Base-by-base conservation (phyloP, 2,797 vertebrate genomes). In the Sebastolobus altivelis region DNA sequence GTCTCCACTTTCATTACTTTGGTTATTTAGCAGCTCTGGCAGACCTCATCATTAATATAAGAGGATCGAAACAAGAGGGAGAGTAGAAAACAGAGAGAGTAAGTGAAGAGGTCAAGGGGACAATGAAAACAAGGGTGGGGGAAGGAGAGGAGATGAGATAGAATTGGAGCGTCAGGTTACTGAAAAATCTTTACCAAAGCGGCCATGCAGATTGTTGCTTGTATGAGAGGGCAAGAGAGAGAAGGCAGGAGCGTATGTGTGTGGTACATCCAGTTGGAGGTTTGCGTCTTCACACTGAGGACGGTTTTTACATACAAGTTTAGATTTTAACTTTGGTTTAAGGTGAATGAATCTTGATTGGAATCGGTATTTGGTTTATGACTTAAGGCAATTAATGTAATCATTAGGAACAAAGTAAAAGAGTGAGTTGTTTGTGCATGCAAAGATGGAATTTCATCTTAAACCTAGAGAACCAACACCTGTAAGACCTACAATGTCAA, bases 131-230 rank as follows among this genome's bases (percentile, higher is more conserved):
- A 46, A 14, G 25, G 33, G 6, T 11, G 9, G 10, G 40, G 37
- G 18, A 3, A 20, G 31, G 55, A 59, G 54, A 61, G 55, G 43
- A 52, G 55, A 77, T 58, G 56, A 84, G 61, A 84, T 71, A 67
- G 46, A 71, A 67, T 10, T 69, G 16, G 46, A 71, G 72, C 69
- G 62, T 82, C 37, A 6, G 55, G 65, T 80, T 83, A 69, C 38
- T 86, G 81, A 60, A 81, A 81, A 83, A 66, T 55, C 65, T 46
- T 77, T 74, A 81, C 46, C 27, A 11, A 37, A 3, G 49, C 4
- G 4, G 13, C 33, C 54, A 68, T 59, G 49, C 58, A 67, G 52
- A 66, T 73, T 71, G 75, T 65, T 81, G 27, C 37, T 72, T 49
- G 31, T 56, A 9, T 6, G 35, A 69, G 20, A 18, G 9, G 35